These are phyloP conservation scores for Dryococelus australis DNA, from an alignment of 2,888 invertebrate genomes.

Conservation along the genomic window DNA sequence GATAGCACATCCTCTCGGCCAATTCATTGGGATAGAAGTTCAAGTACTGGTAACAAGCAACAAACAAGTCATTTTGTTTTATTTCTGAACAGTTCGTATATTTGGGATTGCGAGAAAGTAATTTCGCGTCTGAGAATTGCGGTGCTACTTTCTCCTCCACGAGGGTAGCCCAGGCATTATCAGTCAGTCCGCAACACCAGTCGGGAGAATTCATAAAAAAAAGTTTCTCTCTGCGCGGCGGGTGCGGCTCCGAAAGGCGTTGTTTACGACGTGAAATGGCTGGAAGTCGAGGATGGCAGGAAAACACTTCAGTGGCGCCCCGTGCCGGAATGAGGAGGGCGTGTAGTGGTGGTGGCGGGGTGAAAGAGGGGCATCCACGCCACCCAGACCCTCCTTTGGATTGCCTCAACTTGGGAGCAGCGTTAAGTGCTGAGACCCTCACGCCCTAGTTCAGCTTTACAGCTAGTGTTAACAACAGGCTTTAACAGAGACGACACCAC, in stretches of 20 bases:
- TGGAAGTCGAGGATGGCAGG: neutral
- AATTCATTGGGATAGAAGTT: too few species aligned
- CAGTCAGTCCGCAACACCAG: neutral
- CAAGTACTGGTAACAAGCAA: too few species aligned
- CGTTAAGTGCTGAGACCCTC: too few species aligned
- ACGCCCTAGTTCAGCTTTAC: too few species aligned
- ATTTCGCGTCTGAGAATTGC: too few species aligned
- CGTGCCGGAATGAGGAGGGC: neutral
- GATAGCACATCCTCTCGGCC: too few species aligned
- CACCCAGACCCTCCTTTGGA: neutral
- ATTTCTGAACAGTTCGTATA: too few species aligned
- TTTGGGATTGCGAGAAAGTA: too few species aligned
- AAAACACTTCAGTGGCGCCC: neutral
- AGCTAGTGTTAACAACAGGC: too few species aligned
- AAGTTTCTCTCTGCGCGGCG: neutral
- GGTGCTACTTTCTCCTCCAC: neutral
- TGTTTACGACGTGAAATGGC: constrained; percentile 9
- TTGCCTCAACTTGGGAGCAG: neutral
- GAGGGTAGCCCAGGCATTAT: neutral
- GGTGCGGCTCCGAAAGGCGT: neutral
- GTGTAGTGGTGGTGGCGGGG: neutral
- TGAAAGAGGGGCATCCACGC: neutral
- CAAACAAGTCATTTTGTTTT: too few species aligned
- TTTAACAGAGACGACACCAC: too few species aligned
- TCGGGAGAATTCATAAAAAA: neutral